Percentiles rank a stretch among this genome's conserved stretches.
Evolutionary conservation across 2,113 vertebrate genomes (phyloP).

Genomic region (Scytalopus superciliaris): DNA sequence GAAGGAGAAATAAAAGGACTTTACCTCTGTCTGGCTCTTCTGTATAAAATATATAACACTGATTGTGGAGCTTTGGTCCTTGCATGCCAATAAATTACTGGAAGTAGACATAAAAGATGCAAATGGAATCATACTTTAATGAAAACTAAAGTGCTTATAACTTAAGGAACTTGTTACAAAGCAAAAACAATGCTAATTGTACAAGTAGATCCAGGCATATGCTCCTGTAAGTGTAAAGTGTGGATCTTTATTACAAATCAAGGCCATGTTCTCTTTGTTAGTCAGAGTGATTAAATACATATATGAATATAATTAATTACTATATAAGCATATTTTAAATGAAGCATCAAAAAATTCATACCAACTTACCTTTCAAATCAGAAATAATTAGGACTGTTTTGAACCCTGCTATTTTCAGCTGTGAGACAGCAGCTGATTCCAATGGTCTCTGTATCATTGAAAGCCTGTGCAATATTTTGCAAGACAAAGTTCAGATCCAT

Average conservation of each 20-base stretch:
- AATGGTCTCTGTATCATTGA: not conserved
- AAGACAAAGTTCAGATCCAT: not conserved
- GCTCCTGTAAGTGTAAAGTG: not conserved
- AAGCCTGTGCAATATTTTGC: not conserved
- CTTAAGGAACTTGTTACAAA: not conserved
- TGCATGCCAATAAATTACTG: not conserved
- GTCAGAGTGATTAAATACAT: not conserved
- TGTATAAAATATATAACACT: not conserved
- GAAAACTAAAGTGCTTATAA: not conserved
- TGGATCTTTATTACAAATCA: not conserved
- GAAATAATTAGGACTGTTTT: not conserved
- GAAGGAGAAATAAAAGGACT: not conserved
- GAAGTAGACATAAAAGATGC: not conserved
- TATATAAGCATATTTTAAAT: not conserved
- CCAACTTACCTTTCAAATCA: not conserved
- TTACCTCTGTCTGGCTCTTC: not conserved
- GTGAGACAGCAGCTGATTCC: not conserved
- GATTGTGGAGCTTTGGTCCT: not conserved
- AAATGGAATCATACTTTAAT: not conserved
- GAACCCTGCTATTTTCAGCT: not conserved
- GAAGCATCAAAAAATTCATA: not conserved
- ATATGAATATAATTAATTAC: not conserved
- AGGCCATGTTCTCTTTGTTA: not conserved
- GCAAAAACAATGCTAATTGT: not conserved
- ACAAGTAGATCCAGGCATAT: not conserved